Conservation (phyloP, 2,888 invertebrate species). For the Tigriopus californicus region DNA sequence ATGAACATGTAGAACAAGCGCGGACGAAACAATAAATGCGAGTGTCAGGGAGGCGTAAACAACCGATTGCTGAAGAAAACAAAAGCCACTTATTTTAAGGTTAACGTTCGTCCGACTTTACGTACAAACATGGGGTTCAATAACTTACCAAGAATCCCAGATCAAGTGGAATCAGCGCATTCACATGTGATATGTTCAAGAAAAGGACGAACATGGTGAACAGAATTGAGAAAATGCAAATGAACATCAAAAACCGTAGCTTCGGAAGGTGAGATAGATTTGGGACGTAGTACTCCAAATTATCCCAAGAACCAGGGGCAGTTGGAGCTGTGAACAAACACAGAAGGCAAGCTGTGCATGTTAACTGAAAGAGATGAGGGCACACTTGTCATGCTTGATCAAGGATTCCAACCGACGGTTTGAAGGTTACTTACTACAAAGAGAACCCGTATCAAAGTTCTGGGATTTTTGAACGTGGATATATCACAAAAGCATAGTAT, state of each 20-base stretch:
- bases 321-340: conserved; percentile 56
- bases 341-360: conserved; percentile 48
- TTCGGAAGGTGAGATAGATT: conserved; percentile 46
- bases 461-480: conserved; percentile 15
- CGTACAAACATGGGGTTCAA: conserved; percentile 13
- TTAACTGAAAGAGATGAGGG: conserved; percentile 34
- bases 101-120: no score
- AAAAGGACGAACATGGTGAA: conserved; percentile 53
- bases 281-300: no score
- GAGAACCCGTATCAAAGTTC: conserved; percentile 16
- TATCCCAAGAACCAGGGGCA: conserved; percentile 27
- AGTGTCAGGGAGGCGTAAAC: conserved; percentile 8
- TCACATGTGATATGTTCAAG: conserved; percentile 56
- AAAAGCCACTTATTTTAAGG: not conserved
- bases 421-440: conserved; percentile 9
- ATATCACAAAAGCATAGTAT: conserved; percentile 16
- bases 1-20: conserved; percentile 4
- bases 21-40: conserved; percentile 4
- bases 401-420: no score
- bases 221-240: conserved; percentile 50
- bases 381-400: not conserved
- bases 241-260: conserved; percentile 55
- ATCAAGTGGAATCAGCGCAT: conserved; percentile 56
- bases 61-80: conserved; percentile 10
- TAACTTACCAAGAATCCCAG: conserved; percentile 54